phyloP scores from a whole-genome alignment of 2,797 vertebrate genomes.

The Spondyliosoma cantharus region DNA sequence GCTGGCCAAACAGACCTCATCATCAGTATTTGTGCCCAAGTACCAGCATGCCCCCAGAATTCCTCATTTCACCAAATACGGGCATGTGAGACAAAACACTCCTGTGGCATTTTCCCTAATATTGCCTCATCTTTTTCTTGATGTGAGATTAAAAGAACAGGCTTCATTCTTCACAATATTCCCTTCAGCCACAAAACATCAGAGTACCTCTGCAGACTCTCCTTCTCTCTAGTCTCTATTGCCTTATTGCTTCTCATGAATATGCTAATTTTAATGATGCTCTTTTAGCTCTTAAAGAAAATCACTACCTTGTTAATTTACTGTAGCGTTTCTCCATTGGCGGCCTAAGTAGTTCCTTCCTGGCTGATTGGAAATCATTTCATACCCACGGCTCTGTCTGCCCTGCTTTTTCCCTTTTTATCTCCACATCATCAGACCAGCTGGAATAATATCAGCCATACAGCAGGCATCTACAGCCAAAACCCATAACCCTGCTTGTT shows the following conservation, averaged over 20 bases:
- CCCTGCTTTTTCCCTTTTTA: conserved; percentile 5
- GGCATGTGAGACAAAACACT: conserved; percentile 30
- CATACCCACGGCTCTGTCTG: conserved; percentile 4
- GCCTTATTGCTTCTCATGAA: neutral
- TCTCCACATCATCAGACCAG: conserved; percentile 50
- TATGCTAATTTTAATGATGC: conserved; percentile 17
- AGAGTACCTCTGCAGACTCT: neutral
- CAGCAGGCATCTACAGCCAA: conserved; percentile 40
- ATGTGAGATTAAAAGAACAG: conserved; percentile 27
- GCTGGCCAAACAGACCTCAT: conserved; percentile 55
- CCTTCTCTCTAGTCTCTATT: neutral
- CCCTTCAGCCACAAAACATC: conserved; percentile 7
- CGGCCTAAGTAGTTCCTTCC: conserved; percentile 17
- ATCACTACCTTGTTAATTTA: neutral
- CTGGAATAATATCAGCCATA: conserved; percentile 61
- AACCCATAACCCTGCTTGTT: conserved; percentile 58
- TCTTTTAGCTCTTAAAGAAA: conserved; percentile 19
- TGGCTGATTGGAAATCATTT: conserved; percentile 33
- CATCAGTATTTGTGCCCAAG: conserved; percentile 58
- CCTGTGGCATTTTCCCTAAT: conserved; percentile 17
- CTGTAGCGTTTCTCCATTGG: conserved; percentile 24
- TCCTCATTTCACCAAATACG: conserved; percentile 52
- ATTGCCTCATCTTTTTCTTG: conserved; percentile 29
- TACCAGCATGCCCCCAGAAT: conserved; percentile 58
- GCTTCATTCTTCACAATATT: conserved; percentile 33